Conservation (phyloP, 2,797 vertebrate genomes). For the Philypnodon macrostomus region DNA sequence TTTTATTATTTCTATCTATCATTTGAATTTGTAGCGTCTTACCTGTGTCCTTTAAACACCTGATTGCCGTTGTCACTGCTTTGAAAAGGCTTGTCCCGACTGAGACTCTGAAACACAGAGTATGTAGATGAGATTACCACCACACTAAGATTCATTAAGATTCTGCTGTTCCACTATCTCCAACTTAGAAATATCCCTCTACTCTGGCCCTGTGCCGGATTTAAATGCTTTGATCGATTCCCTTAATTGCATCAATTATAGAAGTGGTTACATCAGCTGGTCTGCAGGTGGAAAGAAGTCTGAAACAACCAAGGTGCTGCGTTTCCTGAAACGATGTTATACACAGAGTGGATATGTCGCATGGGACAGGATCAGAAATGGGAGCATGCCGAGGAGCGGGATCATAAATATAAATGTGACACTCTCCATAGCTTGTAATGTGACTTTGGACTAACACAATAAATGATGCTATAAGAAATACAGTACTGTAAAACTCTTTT, state of each 20-base stretch:
- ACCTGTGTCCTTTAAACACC: slow-evolving; percentile 94
- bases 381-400: not conserved
- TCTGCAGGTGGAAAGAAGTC: slow-evolving; percentile 1
- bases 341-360: not conserved
- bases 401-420: not conserved
- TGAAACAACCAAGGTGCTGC: slow-evolving; percentile 3
- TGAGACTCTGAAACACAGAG: slow-evolving; percentile 72
- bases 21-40: slow-evolving; percentile 1
- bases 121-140: not conserved
- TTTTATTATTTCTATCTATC: no score
- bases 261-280: slow-evolving; percentile 19
- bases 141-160: slow-evolving; percentile 2
- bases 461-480: not conserved
- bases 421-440: not conserved
- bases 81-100: slow-evolving; percentile 87
- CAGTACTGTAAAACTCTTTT: no score
- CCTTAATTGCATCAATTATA: slow-evolving; percentile 42
- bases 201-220: slow-evolving; percentile 12
- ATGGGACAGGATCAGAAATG: not conserved
- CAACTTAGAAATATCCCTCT: slow-evolving; percentile 3
- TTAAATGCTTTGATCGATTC: slow-evolving; percentile 44
- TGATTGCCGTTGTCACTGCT: slow-evolving; percentile 83
- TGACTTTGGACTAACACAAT: not conserved
- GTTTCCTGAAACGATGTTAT: slow-evolving; percentile 4
- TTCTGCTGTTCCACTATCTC: slow-evolving; percentile 7